Conservation (phyloP, 1,140 invertebrate species). For the Telenomus remus region DNA sequence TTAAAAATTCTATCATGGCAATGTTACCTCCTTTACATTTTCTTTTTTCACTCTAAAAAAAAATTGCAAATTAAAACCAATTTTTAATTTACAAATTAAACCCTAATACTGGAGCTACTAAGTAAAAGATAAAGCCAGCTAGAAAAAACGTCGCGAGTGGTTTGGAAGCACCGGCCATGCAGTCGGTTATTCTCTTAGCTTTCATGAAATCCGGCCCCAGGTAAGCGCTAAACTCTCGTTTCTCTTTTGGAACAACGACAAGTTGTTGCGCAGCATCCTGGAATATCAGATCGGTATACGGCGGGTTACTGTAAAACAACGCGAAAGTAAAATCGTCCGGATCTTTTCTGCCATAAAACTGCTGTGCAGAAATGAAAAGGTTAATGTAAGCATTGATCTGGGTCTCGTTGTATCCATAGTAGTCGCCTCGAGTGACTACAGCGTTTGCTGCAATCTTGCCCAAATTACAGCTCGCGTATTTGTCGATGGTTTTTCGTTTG, state of each 20-base stretch:
- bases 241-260: slow-evolving; percentile 79
- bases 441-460: slow-evolving; percentile 94
- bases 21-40: no score
- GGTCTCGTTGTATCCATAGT: slow-evolving; percentile 83
- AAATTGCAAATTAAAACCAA: neutral
- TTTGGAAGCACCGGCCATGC: slow-evolving; percentile 77
- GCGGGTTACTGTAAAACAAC: slow-evolving; percentile 89
- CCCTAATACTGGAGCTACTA: no score
- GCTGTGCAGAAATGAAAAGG: slow-evolving; percentile 92
- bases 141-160: slow-evolving; percentile 11
- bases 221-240: slow-evolving; percentile 82
- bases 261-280: slow-evolving; percentile 92
- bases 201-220: slow-evolving; percentile 85
- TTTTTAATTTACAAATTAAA: neutral
- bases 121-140: neutral
- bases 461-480: slow-evolving; percentile 91
- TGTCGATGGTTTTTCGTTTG: slow-evolving; percentile 83
- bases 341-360: slow-evolving; percentile 90
- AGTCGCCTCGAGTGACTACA: slow-evolving; percentile 87
- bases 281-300: slow-evolving; percentile 92
- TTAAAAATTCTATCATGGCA: no score
- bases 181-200: slow-evolving; percentile 86
- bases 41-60: no score
- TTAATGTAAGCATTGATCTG: slow-evolving; percentile 90
- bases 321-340: slow-evolving; percentile 92